These are phyloP conservation scores for Karalla daura DNA, from an alignment of 2,797 vertebrate genomes.

Conservation along the genomic window DNA sequence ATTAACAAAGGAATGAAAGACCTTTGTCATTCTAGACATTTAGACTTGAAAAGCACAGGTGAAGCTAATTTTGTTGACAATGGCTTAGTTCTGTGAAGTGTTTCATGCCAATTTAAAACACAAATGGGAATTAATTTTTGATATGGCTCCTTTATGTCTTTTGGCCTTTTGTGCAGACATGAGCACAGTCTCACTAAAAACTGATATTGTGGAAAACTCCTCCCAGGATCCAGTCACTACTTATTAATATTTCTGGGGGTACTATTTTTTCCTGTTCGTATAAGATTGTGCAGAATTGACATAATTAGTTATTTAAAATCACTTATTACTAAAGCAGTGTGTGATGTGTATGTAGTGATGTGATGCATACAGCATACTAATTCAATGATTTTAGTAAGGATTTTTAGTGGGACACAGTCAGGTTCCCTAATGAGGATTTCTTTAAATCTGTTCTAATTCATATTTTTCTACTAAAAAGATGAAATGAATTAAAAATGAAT, in stretches of 20 bases:
- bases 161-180: no score
- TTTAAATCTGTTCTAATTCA: not conserved
- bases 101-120: not conserved
- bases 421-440: not conserved
- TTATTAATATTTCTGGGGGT: no score
- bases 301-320: not conserved
- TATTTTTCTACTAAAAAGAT: not conserved
- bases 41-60: conserved; percentile 5
- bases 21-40: conserved; percentile 1
- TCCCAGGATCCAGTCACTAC: no score
- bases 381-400: no score
- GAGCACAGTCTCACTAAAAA: no score
- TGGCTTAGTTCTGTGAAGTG: not conserved
- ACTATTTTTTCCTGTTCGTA: no score
- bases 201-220: no score
- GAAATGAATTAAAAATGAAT: not conserved
- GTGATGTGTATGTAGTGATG: not conserved
- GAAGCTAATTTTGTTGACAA: not conserved
- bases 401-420: not conserved
- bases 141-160: no score
- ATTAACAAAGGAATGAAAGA: not conserved
- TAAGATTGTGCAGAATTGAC: no score
- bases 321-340: not conserved
- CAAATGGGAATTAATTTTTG: no score
- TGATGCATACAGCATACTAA: no score